Evolutionary conservation across 2,888 invertebrate species (phyloP), one percentile per base, ranked within the genome.

Genomic region (Aphidius colemani): DNA sequence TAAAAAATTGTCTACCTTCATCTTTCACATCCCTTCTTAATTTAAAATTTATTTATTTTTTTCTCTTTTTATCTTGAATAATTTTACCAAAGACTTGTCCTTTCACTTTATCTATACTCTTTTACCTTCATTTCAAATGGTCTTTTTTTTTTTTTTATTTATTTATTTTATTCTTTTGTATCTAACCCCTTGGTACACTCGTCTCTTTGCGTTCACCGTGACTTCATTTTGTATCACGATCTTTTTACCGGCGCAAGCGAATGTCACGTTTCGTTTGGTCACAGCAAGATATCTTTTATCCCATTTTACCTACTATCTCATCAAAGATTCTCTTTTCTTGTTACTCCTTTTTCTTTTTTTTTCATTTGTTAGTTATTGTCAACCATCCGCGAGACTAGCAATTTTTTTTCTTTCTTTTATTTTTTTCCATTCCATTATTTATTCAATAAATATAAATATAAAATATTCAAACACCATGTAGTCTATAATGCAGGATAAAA

Each of bases 141-240:
- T 18, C 44, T 11, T 58, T 59, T 61, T 59, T 56, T 66, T 61
- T 44, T 61, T 59, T 46, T 53, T 13, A 50, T 10, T 9, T 30
- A 43, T 45, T n/a, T 39, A 57, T 64, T 45, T 64, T 13, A 49
- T 51, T 65, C 41, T 61, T 65, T 58, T 30, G 30, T 57, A 66
- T 66, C 61, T 57, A 63, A 45, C 63, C 63, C 55, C 65, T 51
- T 30, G 10, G 45, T 30, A 51, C 50, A 10, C 51, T 63, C 50
- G 10, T 53, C 53, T 59, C 53, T 30, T 30, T 46, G 56, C 58
- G 53, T 49, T 63, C 60, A 58, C 60, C 58, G 63, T 66, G 64
- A 65, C 57, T 56, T 63, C 59, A 45, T 64, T 61, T 68, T 68
- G 66, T 61, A 55, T 68, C 61, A 57, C 61, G 51, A 62, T 59